A percentile compares a stretch with the other conserved stretches of the same genome.
Conservation (phyloP, 1,140 invertebrate species). For the Ostrea edulis region DNA sequence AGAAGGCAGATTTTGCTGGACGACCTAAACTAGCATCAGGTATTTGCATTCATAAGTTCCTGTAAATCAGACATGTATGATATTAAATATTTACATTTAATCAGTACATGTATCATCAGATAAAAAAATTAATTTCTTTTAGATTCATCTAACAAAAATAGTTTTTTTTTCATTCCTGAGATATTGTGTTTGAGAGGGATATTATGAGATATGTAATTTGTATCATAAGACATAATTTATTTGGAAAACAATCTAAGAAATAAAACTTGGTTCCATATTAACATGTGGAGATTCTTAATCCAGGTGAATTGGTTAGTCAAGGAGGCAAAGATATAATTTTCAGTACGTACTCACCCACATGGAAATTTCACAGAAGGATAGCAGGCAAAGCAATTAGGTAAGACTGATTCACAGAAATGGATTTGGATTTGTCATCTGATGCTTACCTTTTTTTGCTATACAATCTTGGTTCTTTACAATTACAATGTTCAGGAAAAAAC, state of each 20-base stretch:
- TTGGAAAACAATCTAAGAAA: too few relatives aligned
- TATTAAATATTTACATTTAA: too few relatives aligned
- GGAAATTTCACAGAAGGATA: conserved; percentile 44
- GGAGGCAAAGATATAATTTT: conserved; percentile 52
- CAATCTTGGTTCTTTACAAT: too few relatives aligned
- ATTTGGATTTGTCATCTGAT: too few relatives aligned
- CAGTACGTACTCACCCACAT: conserved; percentile 26
- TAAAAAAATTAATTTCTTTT: too few relatives aligned
- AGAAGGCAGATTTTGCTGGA: conserved; percentile 45
- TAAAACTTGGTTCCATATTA: too few relatives aligned
- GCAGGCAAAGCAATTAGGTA: conserved; percentile 39
- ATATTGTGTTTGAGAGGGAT: too few relatives aligned
- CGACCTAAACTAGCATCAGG: conserved; percentile 44
- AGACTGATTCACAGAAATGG: not conserved
- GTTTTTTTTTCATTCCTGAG: too few relatives aligned
- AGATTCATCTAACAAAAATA: too few relatives aligned
- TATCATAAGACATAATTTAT: not conserved
- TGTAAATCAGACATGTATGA: not conserved
- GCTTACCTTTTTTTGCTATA: too few relatives aligned
- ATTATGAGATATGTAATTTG: not conserved
- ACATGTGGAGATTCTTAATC: conserved; percentile 4
- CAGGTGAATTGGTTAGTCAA: conserved; percentile 38
- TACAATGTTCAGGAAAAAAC: too few relatives aligned
- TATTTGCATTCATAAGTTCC: conserved; percentile 32
- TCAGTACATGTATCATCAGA: too few relatives aligned